A percentile compares a stretch with the other conserved stretches of the same genome.
These are phyloP conservation scores for Brachionus angularis DNA, from an alignment of 1,140 invertebrate genomes.

Conservation along the genomic window DNA sequence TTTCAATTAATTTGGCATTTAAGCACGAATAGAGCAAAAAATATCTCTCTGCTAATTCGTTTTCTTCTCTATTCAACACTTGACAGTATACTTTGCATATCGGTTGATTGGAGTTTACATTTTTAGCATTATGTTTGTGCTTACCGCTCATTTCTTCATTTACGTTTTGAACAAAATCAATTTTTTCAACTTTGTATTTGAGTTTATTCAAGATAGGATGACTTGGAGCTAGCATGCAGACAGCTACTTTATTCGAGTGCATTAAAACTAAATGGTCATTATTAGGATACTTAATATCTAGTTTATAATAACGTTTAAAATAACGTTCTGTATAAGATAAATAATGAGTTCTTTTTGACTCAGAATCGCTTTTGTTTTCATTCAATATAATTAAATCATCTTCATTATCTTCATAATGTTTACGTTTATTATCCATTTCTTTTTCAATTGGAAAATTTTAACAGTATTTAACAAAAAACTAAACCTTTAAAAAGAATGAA, in stretches of 20 bases:
- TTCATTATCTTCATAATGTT: constrained; percentile 42
- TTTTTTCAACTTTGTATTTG: constrained; percentile 12
- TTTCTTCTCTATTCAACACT: background rate
- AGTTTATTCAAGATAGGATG: constrained; percentile 10
- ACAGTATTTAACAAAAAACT: background rate
- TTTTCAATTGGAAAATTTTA: background rate
- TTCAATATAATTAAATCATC: constrained; percentile 28
- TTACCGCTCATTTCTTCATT: constrained; percentile 43
- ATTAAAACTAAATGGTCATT: constrained; percentile 36
- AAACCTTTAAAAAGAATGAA: background rate
- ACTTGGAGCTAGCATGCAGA: constrained; percentile 25
- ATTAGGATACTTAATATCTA: background rate
- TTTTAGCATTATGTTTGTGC: constrained; percentile 40
- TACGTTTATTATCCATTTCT: background rate
- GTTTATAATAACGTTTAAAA: constrained; percentile 34
- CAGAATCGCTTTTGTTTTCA: background rate
- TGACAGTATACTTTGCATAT: constrained; percentile 23
- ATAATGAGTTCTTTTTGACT: constrained; percentile 21
- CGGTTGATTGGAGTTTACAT: constrained; percentile 19
- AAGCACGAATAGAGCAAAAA: constrained; percentile 29
- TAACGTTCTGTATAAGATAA: constrained; percentile 38
- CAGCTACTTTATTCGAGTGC: constrained; percentile 36
- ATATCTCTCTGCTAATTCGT: background rate
- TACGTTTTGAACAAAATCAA: constrained; percentile 34
- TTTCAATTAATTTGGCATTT: constrained; percentile 40